Evolutionary conservation across 2,888 invertebrate species (phyloP).

Genomic region (Steromphala cineraria): DNA sequence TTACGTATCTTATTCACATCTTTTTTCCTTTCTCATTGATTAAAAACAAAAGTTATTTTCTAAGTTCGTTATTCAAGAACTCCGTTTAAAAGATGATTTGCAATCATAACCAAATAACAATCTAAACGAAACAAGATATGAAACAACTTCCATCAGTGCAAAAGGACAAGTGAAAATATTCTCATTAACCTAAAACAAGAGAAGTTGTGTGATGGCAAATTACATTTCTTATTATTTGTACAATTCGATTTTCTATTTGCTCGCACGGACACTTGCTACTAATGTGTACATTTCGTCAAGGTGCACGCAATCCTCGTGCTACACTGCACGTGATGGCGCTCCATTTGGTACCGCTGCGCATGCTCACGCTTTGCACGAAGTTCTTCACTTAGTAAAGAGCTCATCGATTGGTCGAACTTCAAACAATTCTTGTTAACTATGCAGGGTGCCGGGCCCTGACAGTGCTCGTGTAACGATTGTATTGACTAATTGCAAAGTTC

Average conservation of each 20-base stretch:
- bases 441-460: not conserved
- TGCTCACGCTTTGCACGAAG: not conserved
- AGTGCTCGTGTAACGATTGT: not conserved
- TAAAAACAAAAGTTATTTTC: too few relatives aligned
- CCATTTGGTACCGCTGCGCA: not conserved
- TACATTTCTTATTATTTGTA: not conserved
- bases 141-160: too few relatives aligned
- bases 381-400: not conserved
- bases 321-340: not conserved
- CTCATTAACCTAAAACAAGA: too few relatives aligned
- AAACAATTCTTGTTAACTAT: not conserved
- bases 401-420: not conserved
- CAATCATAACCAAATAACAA: too few relatives aligned
- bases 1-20: too few relatives aligned
- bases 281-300: not conserved
- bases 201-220: too few relatives aligned
- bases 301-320: not conserved
- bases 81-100: too few relatives aligned
- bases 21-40: too few relatives aligned
- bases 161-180: too few relatives aligned
- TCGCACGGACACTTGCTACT: not conserved
- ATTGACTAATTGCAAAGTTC: too few relatives aligned
- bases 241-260: not conserved
- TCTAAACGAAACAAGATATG: too few relatives aligned
- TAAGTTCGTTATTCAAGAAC: too few relatives aligned